Evolutionary conservation across 1,140 invertebrate genomes (phyloP), one percentile per base, ranked within the genome.

Genomic region (Diorhabda sublineata): DNA sequence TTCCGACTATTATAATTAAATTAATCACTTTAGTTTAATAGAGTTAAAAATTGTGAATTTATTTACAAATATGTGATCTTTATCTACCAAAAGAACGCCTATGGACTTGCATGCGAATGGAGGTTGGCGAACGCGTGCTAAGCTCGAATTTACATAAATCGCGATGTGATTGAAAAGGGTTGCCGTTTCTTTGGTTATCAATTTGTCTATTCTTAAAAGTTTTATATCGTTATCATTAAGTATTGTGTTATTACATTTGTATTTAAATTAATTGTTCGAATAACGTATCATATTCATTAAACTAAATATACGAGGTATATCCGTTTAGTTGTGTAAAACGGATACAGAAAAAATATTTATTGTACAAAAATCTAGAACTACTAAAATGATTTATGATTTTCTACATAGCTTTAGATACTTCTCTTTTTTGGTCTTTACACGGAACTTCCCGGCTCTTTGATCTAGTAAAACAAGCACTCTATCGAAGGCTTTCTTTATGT

Each of bases 181-280:
- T 52, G 47, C 4, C 47, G 47, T 52, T 52, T n/a, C 47, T 6
- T 52, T 52, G 47, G 47, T 8, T 52, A 52, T 52, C 47, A 52
- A 52, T 52, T 52, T 52, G 47, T 52, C 47, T 52, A n/a, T 3
- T 52, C 47, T 52, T 52, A n/a, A 52, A 6, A 52, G n/a, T 52
- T 52, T 52, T 52, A 52, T 52, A 52, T 6, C 47, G n/a, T 52
- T 52, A 52, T 52, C n/a, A 52, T 52, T 52, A 52, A 52, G 47
- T 3, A n/a, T 52, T 52, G 47, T 52, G 47, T 52, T n/a, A n/a
- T 52, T 52, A 52, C 47, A n/a, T 52, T 52, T 52, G 47, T 52
- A 52, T 52, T 52, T 52, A 52, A 52, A 52, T 8, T 3, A 52
- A 3, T n/a, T 52, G 6, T 52, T 52, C 6, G 47, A 52, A n/a